Percentiles rank a stretch among this genome's conserved stretches.
Conservation (phyloP, 2,888 invertebrate species). For the Pandemis corylana region DNA sequence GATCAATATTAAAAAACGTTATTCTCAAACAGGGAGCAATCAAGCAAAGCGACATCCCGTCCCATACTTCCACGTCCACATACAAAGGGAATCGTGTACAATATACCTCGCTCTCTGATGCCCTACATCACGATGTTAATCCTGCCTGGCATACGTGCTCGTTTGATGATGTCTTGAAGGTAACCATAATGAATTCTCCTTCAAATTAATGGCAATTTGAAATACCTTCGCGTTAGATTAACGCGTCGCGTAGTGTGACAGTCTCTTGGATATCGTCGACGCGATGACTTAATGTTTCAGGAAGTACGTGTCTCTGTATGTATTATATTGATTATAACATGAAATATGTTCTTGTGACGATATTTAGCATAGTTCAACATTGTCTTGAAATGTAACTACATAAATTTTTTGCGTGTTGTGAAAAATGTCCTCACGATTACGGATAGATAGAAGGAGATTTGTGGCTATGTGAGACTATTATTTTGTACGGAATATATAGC, state of each 20-base stretch:
- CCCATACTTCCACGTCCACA: not conserved
- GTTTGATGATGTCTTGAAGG: slow-evolving; percentile 56
- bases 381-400: too few relatives aligned
- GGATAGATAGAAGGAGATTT: too few relatives aligned
- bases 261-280: slow-evolving; percentile 7
- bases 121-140: slow-evolving; percentile 47
- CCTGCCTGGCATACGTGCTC: slow-evolving; percentile 51
- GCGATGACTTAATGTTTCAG: slow-evolving; percentile 6
- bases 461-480: too few relatives aligned
- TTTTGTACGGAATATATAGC: too few relatives aligned
- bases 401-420: too few relatives aligned
- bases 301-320: not conserved
- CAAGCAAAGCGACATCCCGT: not conserved
- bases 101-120: slow-evolving; percentile 31
- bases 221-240: slow-evolving; percentile 66
- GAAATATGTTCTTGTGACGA: not conserved
- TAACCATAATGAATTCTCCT: slow-evolving; percentile 67
- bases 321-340: not conserved
- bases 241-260: slow-evolving; percentile 56
- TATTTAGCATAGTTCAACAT: not conserved
- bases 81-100: slow-evolving; percentile 37
- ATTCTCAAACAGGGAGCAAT: slow-evolving; percentile 10
- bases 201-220: slow-evolving; percentile 66
- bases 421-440: too few relatives aligned
- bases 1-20: not conserved